Evolutionary conservation across 2,113 vertebrate species (phyloP), one percentile per base, ranked within the genome.

Genomic region (Potamarius usumacintae): DNA sequence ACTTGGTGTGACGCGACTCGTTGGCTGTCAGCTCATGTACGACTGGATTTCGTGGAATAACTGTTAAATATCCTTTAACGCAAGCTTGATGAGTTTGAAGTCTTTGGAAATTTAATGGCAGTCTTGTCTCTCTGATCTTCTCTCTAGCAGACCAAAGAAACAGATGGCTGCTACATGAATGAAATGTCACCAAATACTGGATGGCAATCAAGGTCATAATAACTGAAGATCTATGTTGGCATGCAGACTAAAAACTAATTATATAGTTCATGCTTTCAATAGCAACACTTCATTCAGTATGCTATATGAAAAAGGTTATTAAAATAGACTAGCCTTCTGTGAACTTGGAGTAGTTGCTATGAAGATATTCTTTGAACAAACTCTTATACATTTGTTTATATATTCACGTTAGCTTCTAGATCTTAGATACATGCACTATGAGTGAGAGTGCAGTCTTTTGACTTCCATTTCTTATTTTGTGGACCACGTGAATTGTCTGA

Each of bases 111-210:
- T 84, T 18, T 87, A 83, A 84, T 85, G 84, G 30, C 60, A 65
- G 78, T 18, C n/a, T 78, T 86, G 53, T 88, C 65, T 79, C 22
- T 27, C 42, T 88, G 80, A 79, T 83, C 86, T 85, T 52, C 63
- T 88, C 52, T 85, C 62, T 81, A 71, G 30, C 83, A 78, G 79
- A 85, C 67, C 83, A 76, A 53, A 81, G 69, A 42, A 85, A 62
- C 76, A 67, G 82, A 87, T 89, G 86, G 86, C 82, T 65, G 74
- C 62, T 84, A 88, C 72, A 88, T 63, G 20, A 72, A 58, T 67
- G 20, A 88, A 85, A 83, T 83, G 55, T 82, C 78, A 78, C 53
- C 42, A 34, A 79, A 69, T 83, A 84, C 27, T 82, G 89, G 62
- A 84, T 42, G 60, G 80, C 77, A 62, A 60, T 77, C 77, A 85